Evolutionary conservation across 2,113 vertebrate genomes (phyloP).

Genomic region (Lophius piscatorius): DNA sequence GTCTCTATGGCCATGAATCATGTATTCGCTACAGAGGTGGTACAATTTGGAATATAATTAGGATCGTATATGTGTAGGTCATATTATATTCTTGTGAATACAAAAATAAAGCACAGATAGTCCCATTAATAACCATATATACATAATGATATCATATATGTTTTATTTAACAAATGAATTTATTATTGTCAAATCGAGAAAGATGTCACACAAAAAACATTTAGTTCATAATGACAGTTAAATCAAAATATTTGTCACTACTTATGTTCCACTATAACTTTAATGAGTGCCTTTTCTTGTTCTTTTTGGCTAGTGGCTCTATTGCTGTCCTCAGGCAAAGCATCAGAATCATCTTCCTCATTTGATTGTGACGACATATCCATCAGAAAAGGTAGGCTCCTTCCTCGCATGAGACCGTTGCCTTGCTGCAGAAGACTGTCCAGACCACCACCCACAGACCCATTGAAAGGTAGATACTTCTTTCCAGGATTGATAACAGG

Average conservation of each 20-base stretch:
- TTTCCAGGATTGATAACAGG: slow-evolving; percentile 17
- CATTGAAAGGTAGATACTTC: slow-evolving; percentile 21
- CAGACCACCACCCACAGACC: slow-evolving; percentile 25
- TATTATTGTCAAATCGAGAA: no score
- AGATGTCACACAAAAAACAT: no score
- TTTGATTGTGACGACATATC: slow-evolving; percentile 13
- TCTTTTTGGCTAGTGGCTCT: not conserved
- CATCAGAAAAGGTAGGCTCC: slow-evolving; percentile 55
- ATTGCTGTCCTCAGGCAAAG: not conserved
- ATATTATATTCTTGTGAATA: not conserved
- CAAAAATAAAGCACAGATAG: not conserved
- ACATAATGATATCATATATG: not conserved
- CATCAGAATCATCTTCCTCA: slow-evolving; percentile 18
- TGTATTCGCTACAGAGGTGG: no score
- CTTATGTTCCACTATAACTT: slow-evolving; percentile 19
- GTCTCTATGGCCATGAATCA: no score
- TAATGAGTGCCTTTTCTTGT: slow-evolving; percentile 18
- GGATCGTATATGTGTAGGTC: not conserved
- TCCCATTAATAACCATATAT: not conserved
- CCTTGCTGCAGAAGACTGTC: slow-evolving; percentile 26
- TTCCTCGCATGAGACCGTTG: slow-evolving; percentile 29
- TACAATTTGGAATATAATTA: no score
- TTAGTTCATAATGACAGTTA: not conserved
- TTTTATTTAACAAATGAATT: slow-evolving; percentile 20
- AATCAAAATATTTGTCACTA: not conserved